Evolutionary conservation across 2,113 vertebrate genomes (phyloP).

Genomic region (Dolichotis patagonum): DNA sequence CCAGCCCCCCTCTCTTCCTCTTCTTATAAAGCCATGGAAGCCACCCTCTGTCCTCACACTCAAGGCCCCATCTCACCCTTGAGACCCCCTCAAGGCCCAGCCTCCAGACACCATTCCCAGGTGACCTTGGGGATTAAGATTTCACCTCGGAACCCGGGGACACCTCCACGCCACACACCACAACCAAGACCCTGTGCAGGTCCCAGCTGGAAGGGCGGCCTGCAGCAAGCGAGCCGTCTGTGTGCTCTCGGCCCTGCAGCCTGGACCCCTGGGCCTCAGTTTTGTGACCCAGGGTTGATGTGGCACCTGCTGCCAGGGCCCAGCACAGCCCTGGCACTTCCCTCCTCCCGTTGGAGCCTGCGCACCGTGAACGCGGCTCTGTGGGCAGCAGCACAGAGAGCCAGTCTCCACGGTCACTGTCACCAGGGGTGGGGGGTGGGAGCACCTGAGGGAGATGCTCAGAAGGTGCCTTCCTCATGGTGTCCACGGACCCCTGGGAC

Average conservation of each 20-base stretch:
- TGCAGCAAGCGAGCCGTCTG: neutral
- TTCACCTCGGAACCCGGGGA: neutral
- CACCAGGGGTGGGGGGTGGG: neutral
- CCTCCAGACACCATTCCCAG: neutral
- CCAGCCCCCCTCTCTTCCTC: neutral
- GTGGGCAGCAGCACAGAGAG: neutral
- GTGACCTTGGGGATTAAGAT: neutral
- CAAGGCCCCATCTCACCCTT: neutral
- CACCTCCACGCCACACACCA: neutral
- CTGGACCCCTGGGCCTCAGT: neutral
- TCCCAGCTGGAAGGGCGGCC: neutral
- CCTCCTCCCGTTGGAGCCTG: fast-evolving
- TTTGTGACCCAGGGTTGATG: neutral
- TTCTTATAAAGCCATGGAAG: neutral
- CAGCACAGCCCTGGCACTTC: no score
- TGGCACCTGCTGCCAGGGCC: neutral
- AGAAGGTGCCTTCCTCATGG: neutral
- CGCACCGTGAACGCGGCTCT: neutral
- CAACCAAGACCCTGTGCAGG: fast-evolving
- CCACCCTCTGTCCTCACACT: neutral
- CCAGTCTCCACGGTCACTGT: neutral
- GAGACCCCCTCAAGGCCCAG: no score
- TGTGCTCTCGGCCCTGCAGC: neutral
- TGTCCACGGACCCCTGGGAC: neutral
- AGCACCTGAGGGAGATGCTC: neutral